These are phyloP conservation scores for Cottoperca gobio DNA, from an alignment of 2,797 vertebrate genomes.

Conservation along the genomic window DNA sequence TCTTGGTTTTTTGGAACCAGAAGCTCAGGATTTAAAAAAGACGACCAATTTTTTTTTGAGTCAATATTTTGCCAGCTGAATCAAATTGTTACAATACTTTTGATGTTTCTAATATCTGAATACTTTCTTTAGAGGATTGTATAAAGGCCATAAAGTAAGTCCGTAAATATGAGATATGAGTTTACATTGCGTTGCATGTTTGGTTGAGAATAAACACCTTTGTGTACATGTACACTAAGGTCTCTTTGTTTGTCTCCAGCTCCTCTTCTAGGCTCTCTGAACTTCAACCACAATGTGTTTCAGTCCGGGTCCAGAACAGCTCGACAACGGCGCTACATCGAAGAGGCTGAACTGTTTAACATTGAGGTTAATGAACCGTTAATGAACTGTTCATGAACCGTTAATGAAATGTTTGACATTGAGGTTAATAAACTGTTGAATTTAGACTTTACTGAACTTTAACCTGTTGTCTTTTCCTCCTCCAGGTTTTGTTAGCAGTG, in stretches of 20 bases:
- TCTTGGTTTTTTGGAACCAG: too few relatives aligned
- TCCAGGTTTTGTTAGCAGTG: slow-evolving; percentile 91
- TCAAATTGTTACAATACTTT: too few relatives aligned
- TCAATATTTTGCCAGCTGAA: too few relatives aligned
- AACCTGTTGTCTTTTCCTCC: neutral
- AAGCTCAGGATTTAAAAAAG: too few relatives aligned
- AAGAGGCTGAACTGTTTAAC: slow-evolving; percentile 69
- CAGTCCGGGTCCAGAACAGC: neutral
- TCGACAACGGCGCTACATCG: slow-evolving; percentile 55
- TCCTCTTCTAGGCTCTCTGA: slow-evolving; percentile 60
- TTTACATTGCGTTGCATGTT: too few relatives aligned
- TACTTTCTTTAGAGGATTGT: too few relatives aligned
- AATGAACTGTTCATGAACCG: neutral
- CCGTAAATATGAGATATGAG: too few relatives aligned
- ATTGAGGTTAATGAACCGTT: slow-evolving; percentile 34
- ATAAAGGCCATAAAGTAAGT: too few relatives aligned
- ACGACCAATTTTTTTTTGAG: too few relatives aligned
- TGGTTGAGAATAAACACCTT: too few relatives aligned
- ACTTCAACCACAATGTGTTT: neutral
- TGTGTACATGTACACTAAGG: neutral
- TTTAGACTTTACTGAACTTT: neutral
- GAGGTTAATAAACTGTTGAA: neutral
- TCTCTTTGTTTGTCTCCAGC: slow-evolving; percentile 33
- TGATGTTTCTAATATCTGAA: too few relatives aligned
- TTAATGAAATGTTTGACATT: neutral